Conservation (phyloP, 2,888 invertebrate genomes). For the Polydrusus pterygomalis region DNA sequence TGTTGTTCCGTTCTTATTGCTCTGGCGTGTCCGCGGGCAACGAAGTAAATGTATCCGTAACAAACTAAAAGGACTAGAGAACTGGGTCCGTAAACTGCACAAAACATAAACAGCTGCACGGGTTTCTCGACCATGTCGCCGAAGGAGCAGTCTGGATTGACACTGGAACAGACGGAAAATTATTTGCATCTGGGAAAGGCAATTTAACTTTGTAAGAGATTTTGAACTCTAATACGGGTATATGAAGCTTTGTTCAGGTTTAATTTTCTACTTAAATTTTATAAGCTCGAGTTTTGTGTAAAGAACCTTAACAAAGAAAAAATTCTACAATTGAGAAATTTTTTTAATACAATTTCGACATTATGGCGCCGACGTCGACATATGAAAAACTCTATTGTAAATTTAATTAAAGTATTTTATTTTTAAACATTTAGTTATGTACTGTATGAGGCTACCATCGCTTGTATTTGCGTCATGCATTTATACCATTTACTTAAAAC, state of each 20-base stretch:
- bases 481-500: too few relatives aligned
- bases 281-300: not conserved
- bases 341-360: too few relatives aligned
- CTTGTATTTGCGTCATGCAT: too few relatives aligned
- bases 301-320: too few relatives aligned
- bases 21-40: constrained; percentile 78
- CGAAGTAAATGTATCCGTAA: constrained; percentile 78
- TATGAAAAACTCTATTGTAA: too few relatives aligned
- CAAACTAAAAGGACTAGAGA: constrained; percentile 76
- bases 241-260: not conserved
- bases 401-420: too few relatives aligned
- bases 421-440: too few relatives aligned
- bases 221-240: not conserved
- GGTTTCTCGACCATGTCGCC: constrained; percentile 73
- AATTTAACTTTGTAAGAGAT: constrained; percentile 1
- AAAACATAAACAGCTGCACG: constrained; percentile 75
- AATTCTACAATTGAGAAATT: too few relatives aligned
- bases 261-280: not conserved
- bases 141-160: constrained; percentile 72
- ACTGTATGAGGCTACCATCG: too few relatives aligned
- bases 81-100: constrained; percentile 78
- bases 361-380: too few relatives aligned
- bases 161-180: constrained; percentile 61
- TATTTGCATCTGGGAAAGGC: not conserved
- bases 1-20: constrained; percentile 77